Base-by-base conservation (phyloP, 2,113 vertebrate genomes). In the Platichthys flesus region DNA sequence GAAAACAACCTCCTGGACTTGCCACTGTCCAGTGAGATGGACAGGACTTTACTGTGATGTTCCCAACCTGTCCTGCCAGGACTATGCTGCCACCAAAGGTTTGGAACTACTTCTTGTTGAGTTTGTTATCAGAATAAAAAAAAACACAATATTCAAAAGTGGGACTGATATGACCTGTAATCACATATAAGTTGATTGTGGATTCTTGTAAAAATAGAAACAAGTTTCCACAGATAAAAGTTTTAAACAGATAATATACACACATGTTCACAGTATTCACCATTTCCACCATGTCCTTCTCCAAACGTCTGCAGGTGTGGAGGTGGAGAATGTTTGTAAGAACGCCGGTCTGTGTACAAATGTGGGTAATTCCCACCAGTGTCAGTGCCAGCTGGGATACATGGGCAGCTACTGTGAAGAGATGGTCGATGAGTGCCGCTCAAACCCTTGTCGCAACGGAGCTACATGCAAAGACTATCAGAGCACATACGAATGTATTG, bases 31-130 rank as follows among this genome's bases (percentile, higher is more conserved):
- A 0, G 51, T 91, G 2, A 95, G 94, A 31, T 97, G 96, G 96
- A 93, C 93, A 0, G 97, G 97, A 5, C 92, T 94, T 20, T 98
- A 98, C 91, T 98, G 97, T 1, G 96, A 98, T 0, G 95, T 98
- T 60, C 97, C 97, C 35, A 95, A 82, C 0, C 91, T 96, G 81
- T 96, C 96, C 0, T 98, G 97, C 75, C 92, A 95, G 54, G 92
- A 94, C 59, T 94, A 93, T 31, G 96, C 97, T 20, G 83, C 76
- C 6, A 92, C 47, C 3, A 94, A 91, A 61, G 94, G 97, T 97
- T 83, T 93, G 87, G 4, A 49, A 35, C 35, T 24, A 15, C 9
- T 71, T 55, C 5, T 58, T 58, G 5, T 28, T 51, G 5, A 51
- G 40, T 42, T 51, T 51, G 47, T 51, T 16, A 56, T 24, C 23